A percentile compares a stretch with the other conserved stretches of the same genome.
phyloP scores from a whole-genome alignment of 2,888 invertebrate species.

The Clitarchus hookeri region DNA sequence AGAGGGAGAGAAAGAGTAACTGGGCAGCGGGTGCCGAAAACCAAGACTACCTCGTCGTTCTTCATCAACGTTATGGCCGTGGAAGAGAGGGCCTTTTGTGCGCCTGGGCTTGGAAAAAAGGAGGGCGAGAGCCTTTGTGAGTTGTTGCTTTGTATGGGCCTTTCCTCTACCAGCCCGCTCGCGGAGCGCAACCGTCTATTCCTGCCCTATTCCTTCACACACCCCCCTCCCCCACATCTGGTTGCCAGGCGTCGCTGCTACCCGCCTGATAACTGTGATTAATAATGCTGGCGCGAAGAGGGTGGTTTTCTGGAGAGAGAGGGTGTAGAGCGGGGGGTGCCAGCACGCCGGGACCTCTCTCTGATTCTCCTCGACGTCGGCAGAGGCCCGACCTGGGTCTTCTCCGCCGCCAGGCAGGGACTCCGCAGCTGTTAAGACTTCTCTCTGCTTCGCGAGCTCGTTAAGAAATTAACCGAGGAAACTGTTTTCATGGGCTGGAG shows the following conservation, averaged over 20 bases:
- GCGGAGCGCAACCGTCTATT: too few relatives aligned
- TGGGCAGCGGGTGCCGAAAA: not conserved
- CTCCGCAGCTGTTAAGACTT: not conserved
- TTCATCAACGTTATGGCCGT: not conserved
- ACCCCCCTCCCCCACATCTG: too few relatives aligned
- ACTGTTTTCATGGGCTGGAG: not conserved
- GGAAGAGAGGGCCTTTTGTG: not conserved
- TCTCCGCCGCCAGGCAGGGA: too few relatives aligned
- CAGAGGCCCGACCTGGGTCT: not conserved
- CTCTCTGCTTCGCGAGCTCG: not conserved
- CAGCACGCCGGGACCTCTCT: not conserved
- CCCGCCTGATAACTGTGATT: slow-evolving; percentile 2
- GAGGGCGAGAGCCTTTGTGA: not conserved
- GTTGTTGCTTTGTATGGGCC: not conserved
- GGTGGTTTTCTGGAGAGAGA: not conserved
- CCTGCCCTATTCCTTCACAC: too few relatives aligned
- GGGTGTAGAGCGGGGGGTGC: not conserved
- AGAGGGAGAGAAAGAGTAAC: not conserved
- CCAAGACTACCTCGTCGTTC: not conserved
- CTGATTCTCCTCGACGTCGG: not conserved
- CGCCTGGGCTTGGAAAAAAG: not conserved
- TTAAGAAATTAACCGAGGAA: slow-evolving; percentile 6
- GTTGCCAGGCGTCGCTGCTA: not conserved
- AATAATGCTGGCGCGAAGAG: not conserved
- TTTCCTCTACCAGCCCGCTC: not conserved